Percentiles rank a stretch among this genome's conserved stretches.
Conservation (phyloP, 2,113 vertebrate genomes). For the Apteryx mantelli region DNA sequence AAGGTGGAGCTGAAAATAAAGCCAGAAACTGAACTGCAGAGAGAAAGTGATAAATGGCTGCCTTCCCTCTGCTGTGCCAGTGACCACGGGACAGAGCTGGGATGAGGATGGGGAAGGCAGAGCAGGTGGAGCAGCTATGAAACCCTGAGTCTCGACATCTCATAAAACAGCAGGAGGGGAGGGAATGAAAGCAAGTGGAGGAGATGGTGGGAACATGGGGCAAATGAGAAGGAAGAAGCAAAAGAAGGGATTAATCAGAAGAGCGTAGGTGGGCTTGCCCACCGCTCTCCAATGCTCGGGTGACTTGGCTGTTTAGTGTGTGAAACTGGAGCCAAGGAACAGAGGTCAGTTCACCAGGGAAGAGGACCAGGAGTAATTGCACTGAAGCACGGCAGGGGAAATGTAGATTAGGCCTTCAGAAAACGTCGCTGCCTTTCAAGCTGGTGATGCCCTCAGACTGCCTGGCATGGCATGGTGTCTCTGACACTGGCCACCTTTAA, state of each 20-base stretch:
- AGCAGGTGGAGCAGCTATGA: background rate
- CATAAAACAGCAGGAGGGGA: too few relatives aligned
- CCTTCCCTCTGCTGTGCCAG: background rate
- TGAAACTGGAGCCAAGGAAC: fast-evolving
- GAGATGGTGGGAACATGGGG: fast-evolving
- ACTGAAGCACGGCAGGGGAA: too few relatives aligned
- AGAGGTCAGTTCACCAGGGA: background rate
- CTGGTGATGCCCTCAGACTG: background rate
- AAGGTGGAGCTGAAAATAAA: background rate
- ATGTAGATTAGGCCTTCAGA: background rate
- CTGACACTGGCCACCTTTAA: background rate
- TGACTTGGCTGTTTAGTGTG: background rate
- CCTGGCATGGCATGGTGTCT: fast-evolving
- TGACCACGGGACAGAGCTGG: fast-evolving
- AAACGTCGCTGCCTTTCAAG: background rate
- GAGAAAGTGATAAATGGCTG: background rate
- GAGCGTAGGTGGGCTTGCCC: background rate
- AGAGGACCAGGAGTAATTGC: background rate
- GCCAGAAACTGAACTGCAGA: background rate
- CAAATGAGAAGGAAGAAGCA: background rate
- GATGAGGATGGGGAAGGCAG: background rate
- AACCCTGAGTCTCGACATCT: fast-evolving
- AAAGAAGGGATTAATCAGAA: background rate
- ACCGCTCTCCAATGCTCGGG: fast-evolving
- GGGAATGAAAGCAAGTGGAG: background rate